Conservation (phyloP, 2,888 invertebrate genomes). For the Biston betularia region DNA sequence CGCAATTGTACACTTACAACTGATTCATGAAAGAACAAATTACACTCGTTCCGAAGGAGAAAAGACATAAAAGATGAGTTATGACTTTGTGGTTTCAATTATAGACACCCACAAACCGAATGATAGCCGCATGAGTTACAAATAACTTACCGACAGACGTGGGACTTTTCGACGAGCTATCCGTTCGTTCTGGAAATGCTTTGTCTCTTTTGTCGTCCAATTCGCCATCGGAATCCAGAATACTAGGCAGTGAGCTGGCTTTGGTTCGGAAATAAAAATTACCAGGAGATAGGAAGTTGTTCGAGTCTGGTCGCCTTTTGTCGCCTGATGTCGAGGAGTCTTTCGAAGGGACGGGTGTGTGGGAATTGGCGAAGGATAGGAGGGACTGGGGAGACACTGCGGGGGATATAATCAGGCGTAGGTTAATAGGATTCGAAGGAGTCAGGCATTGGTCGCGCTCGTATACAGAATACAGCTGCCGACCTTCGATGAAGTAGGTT, state of each 20-base stretch:
- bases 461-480: constrained; percentile 86
- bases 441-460: constrained; percentile 73
- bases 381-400: constrained; percentile 82
- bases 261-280: constrained; percentile 85
- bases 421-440: constrained; percentile 77
- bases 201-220: constrained; percentile 84
- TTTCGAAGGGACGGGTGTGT: constrained; percentile 61
- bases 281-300: constrained; percentile 86
- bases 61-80: constrained; percentile 26
- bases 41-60: constrained; percentile 18
- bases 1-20: constrained; percentile 27
- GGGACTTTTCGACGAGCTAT: constrained; percentile 88
- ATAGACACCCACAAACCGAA: constrained; percentile 18
- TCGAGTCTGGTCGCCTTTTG: constrained; percentile 63
- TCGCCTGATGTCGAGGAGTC: constrained; percentile 57
- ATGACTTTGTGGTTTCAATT: constrained; percentile 28
- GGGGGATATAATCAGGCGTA: constrained; percentile 88
- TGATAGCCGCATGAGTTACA: constrained; percentile 12
- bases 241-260: constrained; percentile 93
- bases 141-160: constrained; percentile 86
- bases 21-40: constrained; percentile 15
- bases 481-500: constrained; percentile 94
- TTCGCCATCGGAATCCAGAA: constrained; percentile 91
- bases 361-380: constrained; percentile 70
- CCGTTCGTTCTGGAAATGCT: constrained; percentile 74